Conservation (phyloP, 2,797 vertebrate species). For the Morelia viridis region DNA sequence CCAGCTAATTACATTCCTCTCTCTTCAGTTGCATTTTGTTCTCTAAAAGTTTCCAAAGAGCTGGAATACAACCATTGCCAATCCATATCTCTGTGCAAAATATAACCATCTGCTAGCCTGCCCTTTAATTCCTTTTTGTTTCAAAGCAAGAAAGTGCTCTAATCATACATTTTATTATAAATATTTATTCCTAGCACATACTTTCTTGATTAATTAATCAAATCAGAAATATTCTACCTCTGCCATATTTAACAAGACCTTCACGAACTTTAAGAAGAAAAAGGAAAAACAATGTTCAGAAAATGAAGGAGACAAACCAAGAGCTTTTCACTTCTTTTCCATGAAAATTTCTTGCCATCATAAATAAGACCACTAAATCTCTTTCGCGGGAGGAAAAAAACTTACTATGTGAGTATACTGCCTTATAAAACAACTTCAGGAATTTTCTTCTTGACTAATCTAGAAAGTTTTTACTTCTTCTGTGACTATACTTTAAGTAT, state of each 20-base stretch:
- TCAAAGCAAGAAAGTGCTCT: background rate
- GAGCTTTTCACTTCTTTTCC: background rate
- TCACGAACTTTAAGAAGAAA: background rate
- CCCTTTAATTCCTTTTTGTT: background rate
- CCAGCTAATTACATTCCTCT: background rate
- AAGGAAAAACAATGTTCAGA: conserved; percentile 17
- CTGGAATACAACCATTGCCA: background rate
- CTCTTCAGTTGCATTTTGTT: background rate
- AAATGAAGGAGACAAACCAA: conserved; percentile 7
- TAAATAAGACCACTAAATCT: background rate
- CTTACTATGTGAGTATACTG: background rate
- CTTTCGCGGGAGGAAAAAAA: conserved; percentile 37
- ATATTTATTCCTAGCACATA: background rate
- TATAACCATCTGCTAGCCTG: background rate
- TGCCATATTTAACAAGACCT: background rate
- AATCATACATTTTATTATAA: background rate
- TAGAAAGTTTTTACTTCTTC: conserved; percentile 1
- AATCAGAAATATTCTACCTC: background rate
- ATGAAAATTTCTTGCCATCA: conserved; percentile 12
- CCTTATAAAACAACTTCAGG: background rate
- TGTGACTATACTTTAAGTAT: fast-evolving
- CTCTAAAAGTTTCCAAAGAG: background rate
- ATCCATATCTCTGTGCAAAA: background rate
- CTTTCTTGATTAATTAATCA: background rate
- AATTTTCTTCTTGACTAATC: background rate